phyloP scores from a whole-genome alignment of 1,140 invertebrate species.

The Eupristina koningsbergeri region DNA sequence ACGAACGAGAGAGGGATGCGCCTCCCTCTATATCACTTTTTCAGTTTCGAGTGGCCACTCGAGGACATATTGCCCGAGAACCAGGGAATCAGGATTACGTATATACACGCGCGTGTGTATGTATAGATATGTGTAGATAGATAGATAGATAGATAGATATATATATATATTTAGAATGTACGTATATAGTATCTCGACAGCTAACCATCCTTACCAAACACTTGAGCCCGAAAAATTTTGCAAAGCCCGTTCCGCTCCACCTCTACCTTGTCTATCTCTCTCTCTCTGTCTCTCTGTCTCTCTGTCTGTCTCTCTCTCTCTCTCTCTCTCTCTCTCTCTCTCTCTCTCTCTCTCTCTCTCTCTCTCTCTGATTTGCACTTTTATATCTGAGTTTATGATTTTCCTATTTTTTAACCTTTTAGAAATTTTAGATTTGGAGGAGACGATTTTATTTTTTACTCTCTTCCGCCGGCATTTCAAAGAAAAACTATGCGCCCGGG shows the following conservation, averaged over 20 bases:
- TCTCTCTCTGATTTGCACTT: not conserved
- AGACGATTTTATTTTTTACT: not conserved
- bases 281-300: not conserved
- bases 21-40: not conserved
- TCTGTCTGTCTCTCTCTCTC: not conserved
- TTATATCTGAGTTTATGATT: not conserved
- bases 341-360: not conserved
- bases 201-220: constrained; percentile 47
- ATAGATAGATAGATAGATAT: too few species aligned
- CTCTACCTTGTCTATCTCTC: not conserved
- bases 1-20: not conserved
- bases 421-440: not conserved
- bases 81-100: not conserved
- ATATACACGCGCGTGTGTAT: too few species aligned
- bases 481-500: not conserved
- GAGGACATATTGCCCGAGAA: constrained; percentile 41
- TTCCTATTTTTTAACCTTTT: not conserved
- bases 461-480: not conserved
- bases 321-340: not conserved
- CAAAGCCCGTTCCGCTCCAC: not conserved
- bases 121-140: too few species aligned
- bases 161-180: too few species aligned
- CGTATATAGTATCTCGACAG: not conserved
- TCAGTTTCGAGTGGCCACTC: constrained; percentile 33
- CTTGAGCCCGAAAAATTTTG: constrained; percentile 35